Conservation (phyloP, 2,113 vertebrate species). For the Pseudopodoces humilis region DNA sequence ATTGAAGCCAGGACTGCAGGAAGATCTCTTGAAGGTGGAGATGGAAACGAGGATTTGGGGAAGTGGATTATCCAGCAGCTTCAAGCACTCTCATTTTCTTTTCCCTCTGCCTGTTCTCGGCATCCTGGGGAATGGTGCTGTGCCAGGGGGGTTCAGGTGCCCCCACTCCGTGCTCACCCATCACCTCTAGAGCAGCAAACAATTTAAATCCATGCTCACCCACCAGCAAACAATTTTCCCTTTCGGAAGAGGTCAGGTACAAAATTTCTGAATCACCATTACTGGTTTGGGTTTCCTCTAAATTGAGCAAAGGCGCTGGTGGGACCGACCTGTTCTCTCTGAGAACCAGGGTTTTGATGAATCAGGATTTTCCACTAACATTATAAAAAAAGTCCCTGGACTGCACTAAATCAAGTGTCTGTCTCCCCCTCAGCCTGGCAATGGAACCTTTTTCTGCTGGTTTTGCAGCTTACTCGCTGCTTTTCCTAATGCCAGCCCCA, state of each 20-base stretch:
- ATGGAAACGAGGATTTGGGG: not conserved
- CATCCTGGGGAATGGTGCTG: not conserved
- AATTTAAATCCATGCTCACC: not conserved
- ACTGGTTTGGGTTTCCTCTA: not conserved
- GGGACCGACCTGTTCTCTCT: not conserved
- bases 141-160: not conserved
- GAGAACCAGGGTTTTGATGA: not conserved
- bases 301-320: not conserved
- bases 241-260: not conserved
- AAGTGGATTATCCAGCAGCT: not conserved
- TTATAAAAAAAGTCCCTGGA: not conserved
- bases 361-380: slow-evolving; percentile 32
- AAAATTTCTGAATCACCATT: not conserved
- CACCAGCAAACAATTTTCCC: not conserved
- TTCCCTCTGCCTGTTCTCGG: not conserved
- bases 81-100: not conserved
- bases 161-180: not conserved
- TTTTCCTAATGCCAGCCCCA: slow-evolving; percentile 21
- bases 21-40: slow-evolving; percentile 39
- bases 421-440: not conserved
- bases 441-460: slow-evolving; percentile 36
- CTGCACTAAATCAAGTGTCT: slow-evolving; percentile 37
- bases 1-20: not conserved
- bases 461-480: slow-evolving; percentile 37
- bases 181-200: not conserved